Conservation (phyloP, 2,888 invertebrate species). For the Yponomeuta evonymella region DNA sequence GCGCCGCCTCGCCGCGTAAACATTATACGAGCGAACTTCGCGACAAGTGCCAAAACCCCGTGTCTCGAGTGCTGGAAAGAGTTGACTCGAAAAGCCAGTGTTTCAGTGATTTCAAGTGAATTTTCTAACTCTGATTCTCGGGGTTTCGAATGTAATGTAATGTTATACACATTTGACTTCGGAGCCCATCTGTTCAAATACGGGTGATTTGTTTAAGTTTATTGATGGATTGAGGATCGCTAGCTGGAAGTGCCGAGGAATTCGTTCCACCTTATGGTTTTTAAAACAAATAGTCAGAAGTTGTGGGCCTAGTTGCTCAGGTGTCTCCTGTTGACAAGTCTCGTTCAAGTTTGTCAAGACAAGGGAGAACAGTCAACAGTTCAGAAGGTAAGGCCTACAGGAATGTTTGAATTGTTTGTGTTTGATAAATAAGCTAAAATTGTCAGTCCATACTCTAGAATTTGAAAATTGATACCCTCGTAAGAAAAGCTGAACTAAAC, state of each 20-base stretch:
- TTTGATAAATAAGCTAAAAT: neutral
- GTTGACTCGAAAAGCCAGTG: slow-evolving; percentile 42
- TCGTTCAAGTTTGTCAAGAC: slow-evolving; percentile 44
- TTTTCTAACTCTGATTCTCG: neutral
- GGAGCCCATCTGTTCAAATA: slow-evolving; percentile 42
- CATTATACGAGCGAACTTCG: slow-evolving; percentile 35
- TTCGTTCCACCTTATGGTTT: slow-evolving; percentile 57
- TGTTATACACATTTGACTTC: slow-evolving; percentile 13
- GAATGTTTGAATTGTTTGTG: slow-evolving; percentile 6
- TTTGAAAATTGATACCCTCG: neutral
- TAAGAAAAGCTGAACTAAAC: neutral
- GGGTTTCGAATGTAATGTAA: slow-evolving; percentile 24
- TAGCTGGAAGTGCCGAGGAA: slow-evolving; percentile 62
- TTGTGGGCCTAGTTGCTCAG: slow-evolving; percentile 61
- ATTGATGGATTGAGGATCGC: slow-evolving; percentile 63
- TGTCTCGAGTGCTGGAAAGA: slow-evolving; percentile 31
- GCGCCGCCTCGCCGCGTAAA: slow-evolving; percentile 36
- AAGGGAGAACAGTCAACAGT: slow-evolving; percentile 34
- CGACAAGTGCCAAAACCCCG: slow-evolving; percentile 54
- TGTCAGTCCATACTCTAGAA: neutral
- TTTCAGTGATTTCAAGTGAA: slow-evolving; percentile 7
- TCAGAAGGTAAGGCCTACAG: slow-evolving; percentile 46
- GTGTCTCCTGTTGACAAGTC: slow-evolving; percentile 52
- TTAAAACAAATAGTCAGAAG: slow-evolving; percentile 57
- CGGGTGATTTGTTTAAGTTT: slow-evolving; percentile 55